A percentile compares a stretch with the other conserved stretches of the same genome.
Evolutionary conservation across 2,888 invertebrate species (phyloP).

Genomic region (Myopa tessellatipennis): DNA sequence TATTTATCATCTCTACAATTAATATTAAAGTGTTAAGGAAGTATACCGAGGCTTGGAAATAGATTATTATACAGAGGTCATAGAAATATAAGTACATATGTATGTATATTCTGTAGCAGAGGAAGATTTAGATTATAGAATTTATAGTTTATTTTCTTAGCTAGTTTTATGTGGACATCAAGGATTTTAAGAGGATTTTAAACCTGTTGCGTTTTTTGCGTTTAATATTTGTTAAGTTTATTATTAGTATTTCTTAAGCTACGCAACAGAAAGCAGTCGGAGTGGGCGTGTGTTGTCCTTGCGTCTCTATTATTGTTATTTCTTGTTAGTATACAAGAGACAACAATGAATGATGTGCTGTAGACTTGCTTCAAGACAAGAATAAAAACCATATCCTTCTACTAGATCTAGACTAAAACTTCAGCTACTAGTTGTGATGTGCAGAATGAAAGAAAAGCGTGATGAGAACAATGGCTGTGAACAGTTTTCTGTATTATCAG

Average conservation of each 20-base stretch:
- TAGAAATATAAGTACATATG: too few species aligned
- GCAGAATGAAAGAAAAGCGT: background rate
- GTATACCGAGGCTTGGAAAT: background rate
- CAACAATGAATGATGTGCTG: constrained; percentile 20
- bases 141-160: too few species aligned
- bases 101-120: too few species aligned
- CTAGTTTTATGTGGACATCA: too few species aligned
- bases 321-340: constrained; percentile 35
- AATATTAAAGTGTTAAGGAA: background rate
- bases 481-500: background rate
- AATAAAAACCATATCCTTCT: constrained; percentile 7
- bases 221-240: too few species aligned
- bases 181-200: too few species aligned
- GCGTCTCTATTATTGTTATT: constrained; percentile 34
- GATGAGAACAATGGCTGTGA: constrained; percentile 11
- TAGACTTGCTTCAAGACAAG: background rate
- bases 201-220: too few species aligned
- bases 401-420: constrained; percentile 8
- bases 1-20: background rate
- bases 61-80: too few species aligned
- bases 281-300: too few species aligned
- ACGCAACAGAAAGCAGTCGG: too few species aligned
- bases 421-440: constrained; percentile 26
- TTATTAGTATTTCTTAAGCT: too few species aligned
- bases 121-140: too few species aligned